A percentile compares a stretch with the other conserved stretches of the same genome.
phyloP scores from a whole-genome alignment of 2,797 vertebrate genomes.

The Propithecus perrieri region DNA sequence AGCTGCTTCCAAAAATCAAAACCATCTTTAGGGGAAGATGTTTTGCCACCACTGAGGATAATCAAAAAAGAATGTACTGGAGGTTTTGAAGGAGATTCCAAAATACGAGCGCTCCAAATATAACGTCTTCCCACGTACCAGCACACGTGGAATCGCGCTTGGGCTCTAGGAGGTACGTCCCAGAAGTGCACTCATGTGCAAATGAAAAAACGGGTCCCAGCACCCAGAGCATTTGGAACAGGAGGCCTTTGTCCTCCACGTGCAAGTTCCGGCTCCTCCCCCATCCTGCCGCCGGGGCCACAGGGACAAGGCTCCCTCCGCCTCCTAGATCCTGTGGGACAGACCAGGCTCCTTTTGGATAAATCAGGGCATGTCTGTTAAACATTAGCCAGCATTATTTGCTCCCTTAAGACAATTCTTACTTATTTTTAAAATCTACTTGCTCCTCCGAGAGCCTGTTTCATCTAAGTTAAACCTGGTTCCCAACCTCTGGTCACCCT shows the following conservation, averaged over 20 bases:
- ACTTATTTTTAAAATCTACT: not conserved
- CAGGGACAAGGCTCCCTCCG: not conserved
- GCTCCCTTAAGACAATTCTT: not conserved
- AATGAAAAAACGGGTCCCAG: not conserved
- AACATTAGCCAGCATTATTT: not conserved
- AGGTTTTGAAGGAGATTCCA: not conserved
- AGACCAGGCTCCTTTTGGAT: not conserved
- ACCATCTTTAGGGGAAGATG: not conserved
- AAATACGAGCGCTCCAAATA: not conserved
- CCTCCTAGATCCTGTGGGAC: not conserved
- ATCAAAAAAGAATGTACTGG: not conserved
- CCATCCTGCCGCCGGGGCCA: not conserved
- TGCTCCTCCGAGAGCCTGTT: not conserved
- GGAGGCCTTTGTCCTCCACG: not conserved
- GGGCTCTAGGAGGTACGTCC: fast-evolving
- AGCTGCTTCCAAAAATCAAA: not conserved
- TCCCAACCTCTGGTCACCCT: not conserved
- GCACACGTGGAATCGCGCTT: fast-evolving
- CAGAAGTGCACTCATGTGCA: fast-evolving
- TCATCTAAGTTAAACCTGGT: not conserved
- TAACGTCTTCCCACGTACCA: fast-evolving
- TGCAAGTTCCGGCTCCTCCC: not conserved
- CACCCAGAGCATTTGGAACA: fast-evolving
- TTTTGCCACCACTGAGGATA: not conserved
- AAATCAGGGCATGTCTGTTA: not conserved